Base-by-base conservation (phyloP, 2,797 vertebrate species). In the Bradypodion pumilum region DNA sequence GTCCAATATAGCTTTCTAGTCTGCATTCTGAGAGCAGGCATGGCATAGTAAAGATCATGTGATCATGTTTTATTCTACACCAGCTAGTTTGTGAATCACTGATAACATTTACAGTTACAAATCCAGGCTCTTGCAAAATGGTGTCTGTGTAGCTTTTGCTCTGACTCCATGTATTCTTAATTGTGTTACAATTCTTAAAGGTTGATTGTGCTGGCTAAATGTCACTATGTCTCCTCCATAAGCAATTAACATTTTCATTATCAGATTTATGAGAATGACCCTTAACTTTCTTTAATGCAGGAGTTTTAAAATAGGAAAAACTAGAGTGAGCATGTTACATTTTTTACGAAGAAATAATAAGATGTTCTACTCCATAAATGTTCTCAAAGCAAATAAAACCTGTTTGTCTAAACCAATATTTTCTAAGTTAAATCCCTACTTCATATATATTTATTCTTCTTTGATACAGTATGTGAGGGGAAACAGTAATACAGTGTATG, bases 101-200 rank as follows among this genome's bases (percentile, higher is more conserved):
- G 68, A 0, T 56, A 56, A 32, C 60, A 46, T 60, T 19, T 3
- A 49, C 60, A n/a, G 7, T 84, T 25, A 46, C 9, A 82, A 27
- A 1, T 1, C 21, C 29, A 49, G 25, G 25, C 13, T 66, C 19
- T 19, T 78, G 8, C 27, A 7, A 23, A 2, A n/a, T 80, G 9
- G 79, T 66, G 70, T 42, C 77, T 85, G 78, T 49, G 59, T 37
- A 49, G 9, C 46, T 56, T 69, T 76, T 44, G 44, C 13, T 78
- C 44, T 59, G 25, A 60, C 73, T 70, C 81, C 49, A 80, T 80
- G 81, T 85, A 32, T 27, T 76, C n/a, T 56, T 76, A 76, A 80
- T 85, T 66, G 27, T 40, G 63, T 59, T 72, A 52, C 68, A 86
- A 21, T 81, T 86, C 56, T 65, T 78, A 86, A 86, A 73, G 73